Conservation (phyloP, 2,113 vertebrate genomes). For the Electrona antarctica region DNA sequence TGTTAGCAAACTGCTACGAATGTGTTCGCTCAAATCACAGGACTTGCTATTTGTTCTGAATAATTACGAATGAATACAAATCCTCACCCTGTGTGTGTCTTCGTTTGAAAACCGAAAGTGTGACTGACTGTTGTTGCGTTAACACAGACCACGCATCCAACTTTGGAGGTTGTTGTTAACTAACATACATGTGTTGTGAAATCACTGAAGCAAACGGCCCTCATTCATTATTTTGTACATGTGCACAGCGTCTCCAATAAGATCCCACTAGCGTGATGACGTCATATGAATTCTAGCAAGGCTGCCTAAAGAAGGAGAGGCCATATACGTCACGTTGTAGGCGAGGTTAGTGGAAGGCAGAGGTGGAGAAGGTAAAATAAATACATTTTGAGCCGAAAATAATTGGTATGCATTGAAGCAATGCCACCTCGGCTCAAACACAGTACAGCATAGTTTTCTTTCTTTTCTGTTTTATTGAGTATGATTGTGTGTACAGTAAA, state of each 20-base stretch:
- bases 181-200: background rate
- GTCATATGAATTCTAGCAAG: background rate
- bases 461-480: no score
- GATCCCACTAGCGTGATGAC: conserved; percentile 40
- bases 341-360: no score
- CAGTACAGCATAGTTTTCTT: no score
- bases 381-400: no score
- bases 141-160: no score
- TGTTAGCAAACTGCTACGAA: background rate
- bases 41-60: background rate
- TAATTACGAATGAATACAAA: background rate
- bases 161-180: no score
- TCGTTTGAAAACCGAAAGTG: background rate
- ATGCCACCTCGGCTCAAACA: no score
- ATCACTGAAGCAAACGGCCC: background rate
- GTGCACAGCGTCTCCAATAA: background rate
- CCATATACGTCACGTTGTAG: no score
- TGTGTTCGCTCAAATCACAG: background rate
- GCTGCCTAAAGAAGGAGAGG: no score
- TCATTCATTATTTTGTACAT: conserved; percentile 8
- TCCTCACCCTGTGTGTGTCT: conserved; percentile 25
- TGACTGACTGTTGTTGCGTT: background rate
- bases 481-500: no score
- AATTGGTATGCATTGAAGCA: no score
- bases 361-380: no score